Evolutionary conservation across 2,797 vertebrate species (phyloP).

Genomic region (Lagothrix lagotricha): DNA sequence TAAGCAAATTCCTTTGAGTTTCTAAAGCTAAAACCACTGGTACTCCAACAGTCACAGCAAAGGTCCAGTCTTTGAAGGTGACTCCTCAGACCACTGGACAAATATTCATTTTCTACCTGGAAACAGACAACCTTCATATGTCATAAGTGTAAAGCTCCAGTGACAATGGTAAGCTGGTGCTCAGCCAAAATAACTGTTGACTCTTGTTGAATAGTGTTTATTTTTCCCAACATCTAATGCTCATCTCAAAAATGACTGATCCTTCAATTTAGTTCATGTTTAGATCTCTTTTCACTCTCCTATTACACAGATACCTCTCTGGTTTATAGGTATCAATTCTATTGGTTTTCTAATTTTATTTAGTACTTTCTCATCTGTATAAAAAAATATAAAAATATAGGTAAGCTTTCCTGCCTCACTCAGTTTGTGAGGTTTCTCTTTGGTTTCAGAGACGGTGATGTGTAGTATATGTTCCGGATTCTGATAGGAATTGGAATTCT

Average conservation of each 20-base stretch:
- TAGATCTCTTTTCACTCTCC: not conserved
- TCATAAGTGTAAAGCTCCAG: conserved; percentile 1
- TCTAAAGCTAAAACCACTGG: not conserved
- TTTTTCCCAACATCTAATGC: not conserved
- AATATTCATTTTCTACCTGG: conserved; percentile 5
- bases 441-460: conserved; percentile 1
- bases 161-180: not conserved
- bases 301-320: not conserved
- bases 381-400: not conserved
- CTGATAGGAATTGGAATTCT: not conserved
- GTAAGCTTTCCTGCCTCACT: not conserved
- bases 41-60: not conserved
- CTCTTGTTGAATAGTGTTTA: conserved; percentile 8
- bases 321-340: not conserved
- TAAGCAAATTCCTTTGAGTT: conserved; percentile 7
- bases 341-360: conserved; percentile 23
- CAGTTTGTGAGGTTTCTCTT: not conserved
- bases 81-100: not conserved
- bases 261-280: not conserved
- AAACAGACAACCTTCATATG: not conserved
- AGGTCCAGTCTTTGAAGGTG: not conserved
- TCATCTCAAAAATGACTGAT: not conserved
- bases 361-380: not conserved
- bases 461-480: not conserved
- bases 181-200: conserved; percentile 38